Conservation (phyloP, 2,113 vertebrate genomes). For the Xyliphius kryptos region DNA sequence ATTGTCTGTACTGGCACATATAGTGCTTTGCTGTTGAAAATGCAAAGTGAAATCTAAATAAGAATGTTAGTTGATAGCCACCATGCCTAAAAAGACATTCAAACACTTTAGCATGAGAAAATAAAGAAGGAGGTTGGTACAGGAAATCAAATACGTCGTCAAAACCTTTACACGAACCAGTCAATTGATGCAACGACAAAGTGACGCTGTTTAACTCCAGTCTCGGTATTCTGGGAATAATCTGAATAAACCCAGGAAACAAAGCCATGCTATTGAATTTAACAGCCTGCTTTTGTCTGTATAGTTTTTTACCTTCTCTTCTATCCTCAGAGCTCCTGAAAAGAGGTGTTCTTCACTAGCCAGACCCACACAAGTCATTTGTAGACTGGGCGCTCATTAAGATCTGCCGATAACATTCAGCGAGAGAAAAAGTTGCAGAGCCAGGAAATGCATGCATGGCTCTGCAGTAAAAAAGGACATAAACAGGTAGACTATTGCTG, state of each 20-base stretch:
- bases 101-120: background rate
- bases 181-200: conserved; percentile 21
- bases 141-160: conserved; percentile 5
- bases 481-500: conserved; percentile 38
- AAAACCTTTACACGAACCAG: conserved; percentile 13
- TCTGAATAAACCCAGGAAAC: conserved; percentile 11
- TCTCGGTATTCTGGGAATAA: conserved; percentile 20
- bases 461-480: conserved; percentile 28
- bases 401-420: conserved; percentile 37
- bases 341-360: conserved; percentile 35
- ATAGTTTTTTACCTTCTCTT: conserved; percentile 5
- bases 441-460: conserved; percentile 21
- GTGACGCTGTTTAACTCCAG: conserved; percentile 9
- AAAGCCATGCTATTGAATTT: conserved; percentile 28
- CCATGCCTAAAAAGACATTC: background rate
- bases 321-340: conserved; percentile 19
- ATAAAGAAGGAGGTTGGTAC: no score
- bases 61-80: no score
- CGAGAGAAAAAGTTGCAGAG: conserved; percentile 28
- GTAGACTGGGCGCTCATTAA: conserved; percentile 37
- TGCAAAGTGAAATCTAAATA: no score
- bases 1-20: no score
- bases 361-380: conserved; percentile 31
- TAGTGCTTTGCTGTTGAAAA: no score
- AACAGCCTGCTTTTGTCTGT: no score